A percentile compares a stretch with the other conserved stretches of the same genome.
These are phyloP conservation scores for Rhyzopertha dominica DNA, from an alignment of 1,140 invertebrate genomes.

Conservation along the genomic window DNA sequence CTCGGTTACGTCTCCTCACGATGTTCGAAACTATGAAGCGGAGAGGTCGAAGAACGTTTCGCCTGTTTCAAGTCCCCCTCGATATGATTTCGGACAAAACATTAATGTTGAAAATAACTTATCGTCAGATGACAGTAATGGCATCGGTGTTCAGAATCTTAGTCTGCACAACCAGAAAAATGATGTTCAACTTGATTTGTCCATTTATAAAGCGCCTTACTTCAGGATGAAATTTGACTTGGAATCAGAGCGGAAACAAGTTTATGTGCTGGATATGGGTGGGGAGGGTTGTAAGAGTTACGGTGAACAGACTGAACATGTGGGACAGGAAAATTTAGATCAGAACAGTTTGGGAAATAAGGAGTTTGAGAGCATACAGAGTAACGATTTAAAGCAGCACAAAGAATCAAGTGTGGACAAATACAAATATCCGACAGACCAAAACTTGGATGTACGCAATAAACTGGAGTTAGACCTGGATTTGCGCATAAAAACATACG, in stretches of 20 bases:
- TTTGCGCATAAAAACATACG: conserved; percentile 36
- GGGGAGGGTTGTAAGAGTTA: neutral
- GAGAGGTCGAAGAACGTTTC: conserved; percentile 25
- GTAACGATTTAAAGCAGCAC: no score
- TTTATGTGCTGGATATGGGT: conserved; percentile 15
- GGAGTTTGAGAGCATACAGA: no score
- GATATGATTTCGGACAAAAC: conserved; percentile 37
- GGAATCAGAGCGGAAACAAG: conserved; percentile 13
- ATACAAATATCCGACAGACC: conserved; percentile 25
- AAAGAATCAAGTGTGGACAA: no score
- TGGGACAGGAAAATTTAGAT: no score
- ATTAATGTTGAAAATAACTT: conserved; percentile 25
- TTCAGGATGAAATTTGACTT: conserved; percentile 30
- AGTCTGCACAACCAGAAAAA: conserved; percentile 36
- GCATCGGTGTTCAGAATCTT: conserved; percentile 37
- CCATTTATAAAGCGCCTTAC: conserved; percentile 37
- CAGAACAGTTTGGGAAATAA: no score
- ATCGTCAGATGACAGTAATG: conserved; percentile 39
- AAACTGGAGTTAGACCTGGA: conserved; percentile 42
- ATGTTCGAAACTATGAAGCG: conserved; percentile 20
- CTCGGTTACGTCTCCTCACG: conserved; percentile 25
- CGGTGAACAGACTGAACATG: no score
- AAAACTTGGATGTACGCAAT: conserved; percentile 29
- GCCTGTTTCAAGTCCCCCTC: conserved; percentile 32
- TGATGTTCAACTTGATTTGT: conserved; percentile 37